phyloP scores from a whole-genome alignment of 1,140 invertebrate genomes.

The Leucophenga varia region DNA sequence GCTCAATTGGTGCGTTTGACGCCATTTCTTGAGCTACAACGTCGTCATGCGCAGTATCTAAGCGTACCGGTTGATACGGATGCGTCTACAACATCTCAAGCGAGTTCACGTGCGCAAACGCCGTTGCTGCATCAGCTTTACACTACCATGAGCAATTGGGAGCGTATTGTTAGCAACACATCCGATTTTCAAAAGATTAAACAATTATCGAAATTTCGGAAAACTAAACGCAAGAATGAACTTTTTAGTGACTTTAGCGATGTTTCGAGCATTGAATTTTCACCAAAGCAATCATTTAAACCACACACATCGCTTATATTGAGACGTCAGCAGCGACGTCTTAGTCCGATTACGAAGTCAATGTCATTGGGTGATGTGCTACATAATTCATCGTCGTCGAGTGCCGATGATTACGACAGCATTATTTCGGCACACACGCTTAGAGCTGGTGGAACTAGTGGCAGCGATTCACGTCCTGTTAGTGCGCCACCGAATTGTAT shows the following conservation, averaged over 20 bases:
- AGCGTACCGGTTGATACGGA: constrained; percentile 48
- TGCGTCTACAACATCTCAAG: constrained; percentile 9
- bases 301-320: constrained; percentile 6
- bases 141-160: constrained; percentile 60
- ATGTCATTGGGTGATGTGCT: constrained; percentile 26
- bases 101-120: constrained; percentile 49
- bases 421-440: constrained; percentile 8
- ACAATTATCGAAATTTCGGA: constrained; percentile 10
- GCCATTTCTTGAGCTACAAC: background rate
- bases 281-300: constrained; percentile 1
- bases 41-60: constrained; percentile 20
- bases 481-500: constrained; percentile 42
- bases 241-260: constrained; percentile 29
- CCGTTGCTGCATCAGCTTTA: constrained; percentile 63
- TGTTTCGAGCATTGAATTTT: constrained; percentile 28
- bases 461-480: constrained; percentile 24
- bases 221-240: constrained; percentile 14
- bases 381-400: constrained; percentile 25
- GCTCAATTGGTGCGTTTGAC: background rate
- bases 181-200: constrained; percentile 16
- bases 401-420: constrained; percentile 27
- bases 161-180: constrained; percentile 49
- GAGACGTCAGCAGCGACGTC: constrained; percentile 12
- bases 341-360: constrained; percentile 36
- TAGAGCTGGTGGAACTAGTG: background rate